Evolutionary conservation across 1,140 invertebrate species (phyloP).

Genomic region (Drosophila elegans): DNA sequence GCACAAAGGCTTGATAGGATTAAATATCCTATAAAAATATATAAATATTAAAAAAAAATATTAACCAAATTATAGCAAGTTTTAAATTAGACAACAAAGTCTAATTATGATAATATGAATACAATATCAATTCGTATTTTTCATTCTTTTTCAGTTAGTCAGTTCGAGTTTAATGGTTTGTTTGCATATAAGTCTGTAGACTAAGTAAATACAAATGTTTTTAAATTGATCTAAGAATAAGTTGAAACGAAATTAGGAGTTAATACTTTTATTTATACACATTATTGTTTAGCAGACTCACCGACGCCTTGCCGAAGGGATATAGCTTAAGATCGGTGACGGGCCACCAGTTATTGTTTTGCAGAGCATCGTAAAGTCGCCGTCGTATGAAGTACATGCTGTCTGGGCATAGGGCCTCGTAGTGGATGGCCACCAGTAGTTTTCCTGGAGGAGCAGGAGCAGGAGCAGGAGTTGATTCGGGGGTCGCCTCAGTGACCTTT

Average conservation of each 20-base stretch:
- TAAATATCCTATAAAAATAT: too few relatives aligned
- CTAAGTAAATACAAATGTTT: constrained; percentile 19
- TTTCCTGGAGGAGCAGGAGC: background rate
- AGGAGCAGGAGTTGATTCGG: background rate
- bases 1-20: too few relatives aligned
- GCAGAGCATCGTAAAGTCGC: constrained; percentile 54
- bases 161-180: background rate
- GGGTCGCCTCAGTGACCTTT: constrained; percentile 12
- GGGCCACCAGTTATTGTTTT: constrained; percentile 57
- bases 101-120: too few relatives aligned
- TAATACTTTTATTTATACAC: background rate
- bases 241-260: background rate
- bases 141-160: too few relatives aligned
- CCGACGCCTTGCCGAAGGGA: constrained; percentile 80
- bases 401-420: constrained; percentile 78
- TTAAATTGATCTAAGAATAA: background rate
- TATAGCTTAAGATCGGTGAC: constrained; percentile 68
- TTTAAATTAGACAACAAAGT: too few relatives aligned
- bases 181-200: constrained; percentile 6
- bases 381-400: constrained; percentile 73
- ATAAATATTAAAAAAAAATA: too few relatives aligned
- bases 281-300: constrained; percentile 29
- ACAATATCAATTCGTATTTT: background rate
- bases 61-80: too few relatives aligned
- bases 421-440: constrained; percentile 66